Evolutionary conservation across 1,140 invertebrate species (phyloP), one percentile per base, ranked within the genome.

Genomic region (Nixonia krombeini): DNA sequence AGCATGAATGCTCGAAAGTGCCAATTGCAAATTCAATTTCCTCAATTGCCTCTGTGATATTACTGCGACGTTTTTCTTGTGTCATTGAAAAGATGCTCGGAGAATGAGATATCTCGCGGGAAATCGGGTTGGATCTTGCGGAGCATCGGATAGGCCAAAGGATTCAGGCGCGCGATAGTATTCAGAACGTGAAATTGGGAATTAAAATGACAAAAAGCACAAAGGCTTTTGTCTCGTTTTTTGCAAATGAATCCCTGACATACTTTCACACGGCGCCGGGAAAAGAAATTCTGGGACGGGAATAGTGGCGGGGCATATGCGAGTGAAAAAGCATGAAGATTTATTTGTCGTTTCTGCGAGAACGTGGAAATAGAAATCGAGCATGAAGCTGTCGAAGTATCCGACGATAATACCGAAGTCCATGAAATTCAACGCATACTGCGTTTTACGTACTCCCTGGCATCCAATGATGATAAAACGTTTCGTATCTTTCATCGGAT

Each of bases 151-250:
- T 12, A 59, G 57, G 52, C 52, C 57, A 68, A 62, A 62, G 65
- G 52, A 68, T 68, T 40, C 51, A 40, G 31, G 49, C 56, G 33
- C 23, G 47, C 57, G 65, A 68, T 62, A 62, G 65, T 62, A 72
- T 67, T 59, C 45, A 72, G 55, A 58, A 53, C 59, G 58, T 42
- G 46, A 56, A 72, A 72, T 68, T 65, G 56, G 57, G 56, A 72
- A 68, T 65, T 61, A 68, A 72, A 72, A 69, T 72, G 65, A 72
- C 64, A 68, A 72, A 72, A 72, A 72, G 65, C 56, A 68, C 65
- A 69, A 72, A 62, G 44, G 64, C 65, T 68, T 65, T 69, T 72
- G 70, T 72, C 56, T 56, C 51, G 55, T 42, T 63, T 46, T 59
- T 55, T 63, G 59, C 52, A 72, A 72, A 72, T 68, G 64, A 67